Base-by-base conservation (phyloP, 2,888 invertebrate species). In the Zeuzera pyrina region DNA sequence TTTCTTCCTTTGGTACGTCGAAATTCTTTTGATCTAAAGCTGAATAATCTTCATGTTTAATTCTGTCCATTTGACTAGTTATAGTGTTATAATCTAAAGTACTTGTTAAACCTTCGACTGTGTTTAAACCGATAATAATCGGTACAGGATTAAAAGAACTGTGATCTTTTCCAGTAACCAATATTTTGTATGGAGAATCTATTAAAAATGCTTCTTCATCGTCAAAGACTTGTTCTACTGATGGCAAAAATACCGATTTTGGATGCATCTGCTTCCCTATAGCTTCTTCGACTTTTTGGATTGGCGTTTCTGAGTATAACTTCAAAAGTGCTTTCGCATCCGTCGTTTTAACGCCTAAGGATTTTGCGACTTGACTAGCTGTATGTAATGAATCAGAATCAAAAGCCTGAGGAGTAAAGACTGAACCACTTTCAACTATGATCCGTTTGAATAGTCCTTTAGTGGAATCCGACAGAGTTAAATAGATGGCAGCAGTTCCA, bases 91-190 rank as follows among this genome's bases (percentile, higher is more conserved):
- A 74, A 31, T 79, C 76, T 12, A 77, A 49, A 35, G 73, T 81
- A 28, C 71, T 68, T 0, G 78, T 68, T 1, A 86, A 41, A 0
- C 86, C 87, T 57, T 88, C 88, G 0, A 79, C 84, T 0, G 85
- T 84, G 30, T 81, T 86, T 1, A 86, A 55, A 0, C 88, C 87
- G 41, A 85, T 66, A 2, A 87, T 70, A 0, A 76, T 52, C 1
- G 88, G 86, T 3, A 85, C 79, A 0, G 76, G 64, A 12, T 77
- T 57, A 16, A 72, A 69, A 1, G 39, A 33, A 2, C 49, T 48
- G 1, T 60, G 56, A 1, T 50, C 44, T 16, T 68, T 57, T 3
- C 49, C 54, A 2, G 49, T 48, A 3, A 52, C 43, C 7, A 86
- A 35, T 5, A 84, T 62, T 24, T 72, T 85, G 42, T 47, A 88